Evolutionary conservation across 1,140 invertebrate species (phyloP), one percentile per base, ranked within the genome.

Genomic region (Hypsibius dujardini): DNA sequence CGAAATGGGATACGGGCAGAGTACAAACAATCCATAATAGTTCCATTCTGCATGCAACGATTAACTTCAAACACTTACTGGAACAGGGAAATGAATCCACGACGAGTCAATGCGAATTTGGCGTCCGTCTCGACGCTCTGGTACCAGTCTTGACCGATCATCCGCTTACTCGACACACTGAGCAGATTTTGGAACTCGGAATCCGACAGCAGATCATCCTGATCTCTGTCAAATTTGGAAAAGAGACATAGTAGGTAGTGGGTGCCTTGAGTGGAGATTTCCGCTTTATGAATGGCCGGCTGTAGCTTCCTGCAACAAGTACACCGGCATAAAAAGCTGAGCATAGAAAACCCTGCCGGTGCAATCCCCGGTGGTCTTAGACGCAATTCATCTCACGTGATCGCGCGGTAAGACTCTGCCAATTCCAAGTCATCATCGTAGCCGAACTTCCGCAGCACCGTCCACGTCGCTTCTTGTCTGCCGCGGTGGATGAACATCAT

Each of bases 401-500:
- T 90, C 80, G 87, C 85, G 72, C 95, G 84, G 81, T 94, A 97
- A 75, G 92, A 91, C 77, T 89, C 89, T 59, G 86, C 86, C 79
- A 98, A 86, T 77, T 90, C 85, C 73, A 99, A 82, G 77, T 87
- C 87, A 79, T 97, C 91, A 80, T 96, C 91, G 80, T 99, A 99
- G 70, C 95, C 95, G 85, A 98, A 99, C 78, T 94, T 93, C 72
- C 95, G 83, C 56, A 99, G 80, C n/a, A 98, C 95, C 47, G 93
- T 93, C 95, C 95, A 99, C n/a, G 93, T 98, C 1, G 95, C 98
- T 81, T 99, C 95, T 82, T 98, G 96, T 73, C 94, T 85, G 14
- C 95, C 95, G 76, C 94, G 84, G 83, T 98, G 94, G 82, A 99
- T 95, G 80, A 98, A 98, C 73, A 98, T 83, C 77, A 89, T 92